Evolutionary conservation across 35 echinoderm and acorn worm genomes (phyloP).

Genomic region (Eucidaris tribuloides): DNA sequence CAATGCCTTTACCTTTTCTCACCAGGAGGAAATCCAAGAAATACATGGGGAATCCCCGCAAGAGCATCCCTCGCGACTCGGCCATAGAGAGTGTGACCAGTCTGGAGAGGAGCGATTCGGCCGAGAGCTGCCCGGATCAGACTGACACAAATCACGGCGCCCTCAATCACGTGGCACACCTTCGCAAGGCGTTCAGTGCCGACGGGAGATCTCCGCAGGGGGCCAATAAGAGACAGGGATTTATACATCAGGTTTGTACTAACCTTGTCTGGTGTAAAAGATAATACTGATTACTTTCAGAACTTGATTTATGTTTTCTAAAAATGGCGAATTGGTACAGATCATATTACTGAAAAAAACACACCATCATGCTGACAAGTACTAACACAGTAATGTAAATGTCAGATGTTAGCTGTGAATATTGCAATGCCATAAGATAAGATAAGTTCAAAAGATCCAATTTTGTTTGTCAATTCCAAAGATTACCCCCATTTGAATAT

Average conservation of each 20-base stretch:
- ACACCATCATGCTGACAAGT: no score
- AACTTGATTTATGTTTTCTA: background rate
- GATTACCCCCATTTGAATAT: no score
- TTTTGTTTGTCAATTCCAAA: no score
- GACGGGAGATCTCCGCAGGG: constrained; percentile 10
- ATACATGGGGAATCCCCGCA: constrained; percentile 30
- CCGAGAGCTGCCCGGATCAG: constrained; percentile 42
- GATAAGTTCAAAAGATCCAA: no score
- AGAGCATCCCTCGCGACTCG: constrained; percentile 54
- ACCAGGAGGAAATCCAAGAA: constrained; percentile 75
- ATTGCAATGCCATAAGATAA: background rate
- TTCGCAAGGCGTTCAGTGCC: constrained; percentile 73
- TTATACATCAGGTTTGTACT: constrained; percentile 1
- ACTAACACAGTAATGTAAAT: no score
- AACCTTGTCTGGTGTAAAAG: background rate
- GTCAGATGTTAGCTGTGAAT: background rate
- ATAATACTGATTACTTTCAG: background rate
- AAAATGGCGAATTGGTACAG: background rate
- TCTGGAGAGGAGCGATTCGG: constrained; percentile 58
- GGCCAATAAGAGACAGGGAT: constrained; percentile 33
- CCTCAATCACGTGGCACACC: constrained; percentile 21
- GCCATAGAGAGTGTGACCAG: constrained; percentile 37
- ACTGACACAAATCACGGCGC: constrained; percentile 12
- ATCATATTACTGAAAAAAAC: no score
- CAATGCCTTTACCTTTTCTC: no score